phyloP scores from a whole-genome alignment of 2,797 vertebrate genomes.

The Peromyscus eremicus region DNA sequence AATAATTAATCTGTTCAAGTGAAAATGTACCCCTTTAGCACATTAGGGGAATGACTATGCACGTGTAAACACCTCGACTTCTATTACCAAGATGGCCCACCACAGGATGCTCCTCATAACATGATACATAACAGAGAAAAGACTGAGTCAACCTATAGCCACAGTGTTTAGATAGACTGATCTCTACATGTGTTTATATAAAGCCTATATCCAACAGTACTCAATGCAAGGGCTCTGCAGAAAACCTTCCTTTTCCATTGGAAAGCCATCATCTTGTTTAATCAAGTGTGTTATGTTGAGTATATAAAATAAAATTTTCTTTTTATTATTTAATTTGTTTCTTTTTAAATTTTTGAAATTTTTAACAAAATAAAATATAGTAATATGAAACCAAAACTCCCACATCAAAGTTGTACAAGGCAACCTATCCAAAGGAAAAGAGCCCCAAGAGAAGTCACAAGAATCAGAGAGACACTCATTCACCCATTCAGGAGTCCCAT shows the following conservation, averaged over 20 bases:
- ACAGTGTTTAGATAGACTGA: neutral
- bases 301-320: neutral
- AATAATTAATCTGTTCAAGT: constrained; percentile 22
- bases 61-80: neutral
- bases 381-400: neutral
- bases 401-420: neutral
- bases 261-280: constrained; percentile 6
- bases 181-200: neutral
- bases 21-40: neutral
- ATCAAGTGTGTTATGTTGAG: neutral
- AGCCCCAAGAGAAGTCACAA: neutral
- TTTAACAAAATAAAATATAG: neutral
- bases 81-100: no score
- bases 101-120: neutral
- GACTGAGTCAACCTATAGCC: neutral
- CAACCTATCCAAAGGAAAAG: neutral
- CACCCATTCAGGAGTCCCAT: neutral
- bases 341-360: neutral
- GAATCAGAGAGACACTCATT: neutral
- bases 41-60: neutral
- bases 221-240: neutral
- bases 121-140: neutral
- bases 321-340: neutral
- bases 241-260: neutral
- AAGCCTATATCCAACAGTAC: neutral